Base-by-base conservation (phyloP, 2,888 invertebrate genomes). In the Cepaea hortensis region DNA sequence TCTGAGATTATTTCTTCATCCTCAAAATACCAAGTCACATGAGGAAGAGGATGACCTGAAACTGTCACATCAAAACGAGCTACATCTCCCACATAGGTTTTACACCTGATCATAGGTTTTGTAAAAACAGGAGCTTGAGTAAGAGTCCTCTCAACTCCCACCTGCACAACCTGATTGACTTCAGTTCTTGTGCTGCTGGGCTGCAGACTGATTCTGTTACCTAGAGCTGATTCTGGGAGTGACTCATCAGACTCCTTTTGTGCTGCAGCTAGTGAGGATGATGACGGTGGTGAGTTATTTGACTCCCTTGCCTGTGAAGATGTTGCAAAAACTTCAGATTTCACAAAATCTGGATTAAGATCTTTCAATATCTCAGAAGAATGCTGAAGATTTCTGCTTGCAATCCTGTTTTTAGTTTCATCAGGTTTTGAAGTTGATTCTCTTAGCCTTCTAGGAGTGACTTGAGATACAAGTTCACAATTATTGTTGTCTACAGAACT, bases 11-110 rank as follows among this genome's bases (percentile, higher is more conserved):
- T 88, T 85, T 93, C 91, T 23, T 93, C 92, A 79, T 93, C 94
- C 88, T 94, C 94, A 85, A 93, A 93, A 85, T 92, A 91, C 95
- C 93, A 93, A 70, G 85, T 81, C 13, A 92, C 89, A n/a, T 85
- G 90, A 55, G 93, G 93, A 70, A 84, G 90, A 50, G 93, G 93
- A 70, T 91, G 88, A 46, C 93, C 92, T 85, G 91, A 91, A 35
- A 94, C 93, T 81, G 91, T 92, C 18, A 95, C 93, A 76, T 93
- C 93, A 90, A 95, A 95, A 81, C 93, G 91, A 13, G 94, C 94
- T 83, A 91, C 91, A 88, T 94, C 94, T 76, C 95, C 95, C 80
- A 93, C 93, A 84, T 93, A 91, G 75, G 95, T 94, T 72, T 93
- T 92, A 86, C 93, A 91, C 90, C 95, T 95, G 68, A 92, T 88